A percentile compares a stretch with the other conserved stretches of the same genome.
Evolutionary conservation across 2,888 invertebrate genomes (phyloP).

Genomic region (Ophonus ardosiacus): DNA sequence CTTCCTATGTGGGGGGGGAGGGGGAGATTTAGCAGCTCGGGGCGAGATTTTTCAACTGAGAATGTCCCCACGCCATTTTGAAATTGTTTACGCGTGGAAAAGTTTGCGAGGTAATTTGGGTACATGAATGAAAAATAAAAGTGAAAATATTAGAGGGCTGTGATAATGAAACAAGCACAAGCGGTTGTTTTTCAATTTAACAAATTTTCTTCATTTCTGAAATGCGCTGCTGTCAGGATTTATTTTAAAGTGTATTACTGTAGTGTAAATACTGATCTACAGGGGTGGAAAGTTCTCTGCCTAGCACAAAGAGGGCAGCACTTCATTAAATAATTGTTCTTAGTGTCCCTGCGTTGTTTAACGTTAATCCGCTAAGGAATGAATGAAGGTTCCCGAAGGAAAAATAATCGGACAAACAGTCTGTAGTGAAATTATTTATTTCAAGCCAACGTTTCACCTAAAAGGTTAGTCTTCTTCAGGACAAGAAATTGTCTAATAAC

Average conservation of each 20-base stretch:
- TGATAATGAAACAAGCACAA: slow-evolving; percentile 22
- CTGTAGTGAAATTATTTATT: no score
- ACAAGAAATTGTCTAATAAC: no score
- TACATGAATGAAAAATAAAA: slow-evolving; percentile 58
- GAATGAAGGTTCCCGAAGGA: no score
- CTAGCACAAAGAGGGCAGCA: no score
- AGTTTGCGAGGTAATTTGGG: slow-evolving; percentile 58
- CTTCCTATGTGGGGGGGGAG: neutral
- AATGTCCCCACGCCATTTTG: slow-evolving; percentile 46
- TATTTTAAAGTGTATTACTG: slow-evolving; percentile 8
- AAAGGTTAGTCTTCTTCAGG: no score
- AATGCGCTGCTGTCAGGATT: neutral
- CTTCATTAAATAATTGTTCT: no score
- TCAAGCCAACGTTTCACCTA: no score
- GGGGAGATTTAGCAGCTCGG: slow-evolving; percentile 49
- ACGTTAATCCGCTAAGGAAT: no score
- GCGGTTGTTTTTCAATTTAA: slow-evolving; percentile 44
- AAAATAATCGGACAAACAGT: no score
- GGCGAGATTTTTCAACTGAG: slow-evolving; percentile 53
- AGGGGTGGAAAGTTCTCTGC: no score
- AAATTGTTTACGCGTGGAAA: slow-evolving; percentile 59
- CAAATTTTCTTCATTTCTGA: slow-evolving; percentile 24
- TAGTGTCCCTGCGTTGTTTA: no score
- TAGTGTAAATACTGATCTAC: no score
- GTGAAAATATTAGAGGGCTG: slow-evolving; percentile 43